Conservation (phyloP, 1,140 invertebrate species). For the Thrips palmi region DNA sequence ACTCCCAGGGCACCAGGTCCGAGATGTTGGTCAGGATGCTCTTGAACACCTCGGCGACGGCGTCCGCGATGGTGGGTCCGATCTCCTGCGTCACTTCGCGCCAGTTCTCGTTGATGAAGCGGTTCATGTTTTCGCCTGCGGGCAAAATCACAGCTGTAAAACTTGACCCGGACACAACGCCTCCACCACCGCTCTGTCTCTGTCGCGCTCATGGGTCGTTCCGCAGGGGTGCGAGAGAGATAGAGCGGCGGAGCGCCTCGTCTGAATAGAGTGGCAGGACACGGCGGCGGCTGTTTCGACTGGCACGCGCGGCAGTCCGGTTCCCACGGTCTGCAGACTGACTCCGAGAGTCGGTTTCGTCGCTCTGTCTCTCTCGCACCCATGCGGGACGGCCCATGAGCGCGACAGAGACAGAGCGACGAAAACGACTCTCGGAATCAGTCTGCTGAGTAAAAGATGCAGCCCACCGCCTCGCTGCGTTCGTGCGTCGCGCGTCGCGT, state of each 20-base stretch:
- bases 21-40: constrained; percentile 24
- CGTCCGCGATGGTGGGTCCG: constrained; percentile 15
- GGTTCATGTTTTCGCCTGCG: constrained; percentile 21
- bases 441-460: too few species aligned
- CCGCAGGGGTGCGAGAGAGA: not conserved
- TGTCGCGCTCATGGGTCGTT: not conserved
- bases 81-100: constrained; percentile 19
- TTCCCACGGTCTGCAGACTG: too few species aligned
- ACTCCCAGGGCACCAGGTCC: constrained; percentile 23
- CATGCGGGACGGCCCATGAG: too few species aligned
- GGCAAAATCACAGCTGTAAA: constrained; percentile 8
- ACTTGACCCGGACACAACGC: not conserved
- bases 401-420: too few species aligned
- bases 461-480: too few species aligned
- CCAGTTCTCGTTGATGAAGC: constrained; percentile 23
- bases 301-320: not conserved
- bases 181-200: not conserved
- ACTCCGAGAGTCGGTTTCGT: too few species aligned
- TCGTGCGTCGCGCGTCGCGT: too few species aligned
- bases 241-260: not conserved
- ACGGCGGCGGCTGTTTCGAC: not conserved
- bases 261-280: constrained; percentile 1
- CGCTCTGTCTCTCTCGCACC: too few species aligned
- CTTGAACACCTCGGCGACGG: constrained; percentile 24
- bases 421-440: too few species aligned